Percentiles rank a stretch among this genome's conserved stretches.
Evolutionary conservation across 2,797 vertebrate species (phyloP).

Genomic region (Poeciliopsis turneri): DNA sequence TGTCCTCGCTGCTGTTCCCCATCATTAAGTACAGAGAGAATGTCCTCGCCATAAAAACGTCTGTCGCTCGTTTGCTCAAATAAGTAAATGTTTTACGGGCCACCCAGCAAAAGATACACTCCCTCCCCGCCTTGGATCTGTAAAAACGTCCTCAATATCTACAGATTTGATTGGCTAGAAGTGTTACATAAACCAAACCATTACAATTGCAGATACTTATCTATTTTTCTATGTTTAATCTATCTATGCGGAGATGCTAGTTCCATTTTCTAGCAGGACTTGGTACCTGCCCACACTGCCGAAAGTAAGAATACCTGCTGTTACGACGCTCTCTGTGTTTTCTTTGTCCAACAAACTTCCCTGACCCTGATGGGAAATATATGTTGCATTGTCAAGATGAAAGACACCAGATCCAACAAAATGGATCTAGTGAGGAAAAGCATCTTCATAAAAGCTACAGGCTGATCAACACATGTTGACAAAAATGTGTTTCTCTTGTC

Average conservation of each 20-base stretch:
- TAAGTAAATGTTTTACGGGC: conserved; percentile 6
- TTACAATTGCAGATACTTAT: not conserved
- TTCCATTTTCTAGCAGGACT: not conserved
- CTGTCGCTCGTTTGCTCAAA: conserved; percentile 14
- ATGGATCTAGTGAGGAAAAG: not conserved
- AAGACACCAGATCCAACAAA: not conserved
- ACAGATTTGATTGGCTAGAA: not conserved
- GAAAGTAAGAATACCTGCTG: not conserved
- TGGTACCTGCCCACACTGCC: not conserved
- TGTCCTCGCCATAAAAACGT: not conserved
- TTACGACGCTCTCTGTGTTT: not conserved
- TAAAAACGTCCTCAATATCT: not conserved
- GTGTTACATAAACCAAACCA: not conserved
- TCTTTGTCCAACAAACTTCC: not conserved
- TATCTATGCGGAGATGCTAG: not conserved
- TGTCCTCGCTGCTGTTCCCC: conserved; percentile 5
- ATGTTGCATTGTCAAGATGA: not conserved
- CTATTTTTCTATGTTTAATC: too few species aligned
- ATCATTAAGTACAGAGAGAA: conserved; percentile 5
- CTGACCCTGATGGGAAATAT: not conserved
- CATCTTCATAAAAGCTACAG: not conserved
- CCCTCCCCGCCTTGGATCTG: not conserved
- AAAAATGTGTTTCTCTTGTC: not conserved
- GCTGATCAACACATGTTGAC: not conserved
- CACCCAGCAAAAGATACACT: not conserved